Percentiles rank a stretch among this genome's conserved stretches.
Conservation (phyloP, 2,113 vertebrate genomes). For the Ctenomys sociabilis region DNA sequence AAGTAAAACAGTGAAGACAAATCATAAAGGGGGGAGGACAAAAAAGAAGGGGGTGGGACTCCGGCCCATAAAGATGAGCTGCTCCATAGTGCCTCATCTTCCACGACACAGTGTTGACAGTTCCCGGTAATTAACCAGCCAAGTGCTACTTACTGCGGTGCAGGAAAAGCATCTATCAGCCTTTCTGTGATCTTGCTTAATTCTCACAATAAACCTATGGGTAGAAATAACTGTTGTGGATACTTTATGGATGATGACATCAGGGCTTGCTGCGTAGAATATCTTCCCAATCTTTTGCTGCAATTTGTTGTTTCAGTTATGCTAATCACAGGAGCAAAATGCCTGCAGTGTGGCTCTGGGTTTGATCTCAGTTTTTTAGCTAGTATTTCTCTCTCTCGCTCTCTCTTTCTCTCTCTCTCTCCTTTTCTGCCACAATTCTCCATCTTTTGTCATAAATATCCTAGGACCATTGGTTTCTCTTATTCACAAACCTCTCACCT, state of each 20-base stretch:
- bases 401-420: not conserved
- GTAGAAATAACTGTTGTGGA: not conserved
- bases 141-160: not conserved
- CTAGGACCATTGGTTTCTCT: not conserved
- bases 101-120: not conserved
- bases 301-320: not conserved
- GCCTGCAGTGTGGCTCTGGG: not conserved
- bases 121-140: not conserved
- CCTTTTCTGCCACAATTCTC: not conserved
- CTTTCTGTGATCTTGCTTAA: not conserved
- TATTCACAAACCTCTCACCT: not conserved
- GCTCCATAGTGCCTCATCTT: not conserved
- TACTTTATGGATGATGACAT: not conserved
- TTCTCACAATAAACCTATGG: not conserved
- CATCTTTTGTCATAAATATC: not conserved
- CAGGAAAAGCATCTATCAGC: not conserved
- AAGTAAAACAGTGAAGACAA: not conserved
- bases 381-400: not conserved
- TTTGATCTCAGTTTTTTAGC: not conserved
- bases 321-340: not conserved
- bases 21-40: not conserved
- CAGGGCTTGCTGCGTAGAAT: not conserved
- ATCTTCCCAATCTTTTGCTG: not conserved
- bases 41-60: not conserved
- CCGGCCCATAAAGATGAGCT: not conserved